Conservation (phyloP, 2,113 vertebrate genomes). For the Microcebus griseorufus region DNA sequence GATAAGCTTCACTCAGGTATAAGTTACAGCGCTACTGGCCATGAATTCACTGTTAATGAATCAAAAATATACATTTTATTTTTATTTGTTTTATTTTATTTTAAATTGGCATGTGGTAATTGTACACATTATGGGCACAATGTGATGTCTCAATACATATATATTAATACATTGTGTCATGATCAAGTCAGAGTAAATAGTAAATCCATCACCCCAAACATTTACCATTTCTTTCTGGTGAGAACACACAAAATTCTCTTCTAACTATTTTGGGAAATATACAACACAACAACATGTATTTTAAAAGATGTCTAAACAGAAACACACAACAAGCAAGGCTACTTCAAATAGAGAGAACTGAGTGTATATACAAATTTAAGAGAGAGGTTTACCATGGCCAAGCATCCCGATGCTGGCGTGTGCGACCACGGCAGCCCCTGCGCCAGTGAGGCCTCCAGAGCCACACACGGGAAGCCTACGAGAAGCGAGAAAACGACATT, state of each 20-base stretch:
- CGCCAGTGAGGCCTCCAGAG: fast-evolving
- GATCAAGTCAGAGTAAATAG: not conserved
- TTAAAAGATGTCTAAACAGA: not conserved
- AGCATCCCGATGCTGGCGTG: not conserved
- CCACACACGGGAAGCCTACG: not conserved
- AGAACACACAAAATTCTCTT: not conserved
- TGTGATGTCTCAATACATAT: not conserved
- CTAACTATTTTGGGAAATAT: not conserved
- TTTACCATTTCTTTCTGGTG: not conserved
- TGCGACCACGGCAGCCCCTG: fast-evolving
- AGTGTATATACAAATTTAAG: not conserved
- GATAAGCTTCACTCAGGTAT: fast-evolving
- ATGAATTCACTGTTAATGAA: not conserved
- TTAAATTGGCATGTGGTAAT: not conserved
- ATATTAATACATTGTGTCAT: no score
- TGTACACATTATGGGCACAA: not conserved
- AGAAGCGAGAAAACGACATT: not conserved
- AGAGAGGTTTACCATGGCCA: not conserved
- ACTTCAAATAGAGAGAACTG: not conserved
- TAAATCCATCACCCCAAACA: not conserved
- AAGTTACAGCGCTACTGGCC: not conserved
- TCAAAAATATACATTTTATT: not conserved
- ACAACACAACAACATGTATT: not conserved
- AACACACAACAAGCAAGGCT: not conserved
- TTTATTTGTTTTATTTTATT: not conserved